phyloP scores from a whole-genome alignment of 2,888 invertebrate species.

The Pachydiplax longipennis region DNA sequence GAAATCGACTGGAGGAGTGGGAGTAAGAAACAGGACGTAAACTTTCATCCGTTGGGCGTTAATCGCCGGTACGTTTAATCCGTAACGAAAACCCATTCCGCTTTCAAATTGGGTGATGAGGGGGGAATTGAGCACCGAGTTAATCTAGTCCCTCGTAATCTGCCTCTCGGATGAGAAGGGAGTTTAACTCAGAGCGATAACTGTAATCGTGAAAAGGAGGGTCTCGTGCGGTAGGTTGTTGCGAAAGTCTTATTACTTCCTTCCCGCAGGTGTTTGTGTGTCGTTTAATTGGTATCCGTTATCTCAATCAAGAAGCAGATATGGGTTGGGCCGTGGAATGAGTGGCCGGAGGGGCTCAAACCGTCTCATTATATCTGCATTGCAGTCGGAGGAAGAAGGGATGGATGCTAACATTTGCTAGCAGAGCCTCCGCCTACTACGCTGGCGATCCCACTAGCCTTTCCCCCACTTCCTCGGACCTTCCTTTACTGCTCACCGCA shows the following conservation, averaged over 20 bases:
- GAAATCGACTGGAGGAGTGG: neutral
- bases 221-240: neutral
- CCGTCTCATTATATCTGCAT: slow-evolving; percentile 41
- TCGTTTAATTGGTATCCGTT: neutral
- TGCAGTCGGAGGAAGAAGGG: slow-evolving; percentile 19
- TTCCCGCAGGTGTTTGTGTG: neutral
- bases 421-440: neutral
- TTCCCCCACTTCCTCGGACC: neutral
- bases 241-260: neutral
- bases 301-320: neutral
- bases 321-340: neutral
- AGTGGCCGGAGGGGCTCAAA: neutral
- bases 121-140: neutral
- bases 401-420: neutral
- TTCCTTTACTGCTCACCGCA: neutral
- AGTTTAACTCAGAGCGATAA: neutral
- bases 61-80: neutral
- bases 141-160: neutral
- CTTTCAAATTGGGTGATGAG: neutral
- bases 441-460: neutral
- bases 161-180: neutral
- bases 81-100: neutral
- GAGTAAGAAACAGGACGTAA: neutral
- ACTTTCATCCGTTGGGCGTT: neutral
- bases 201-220: neutral